phyloP scores from a whole-genome alignment of 2,888 invertebrate species.

The Allophyes oxyacanthae region DNA sequence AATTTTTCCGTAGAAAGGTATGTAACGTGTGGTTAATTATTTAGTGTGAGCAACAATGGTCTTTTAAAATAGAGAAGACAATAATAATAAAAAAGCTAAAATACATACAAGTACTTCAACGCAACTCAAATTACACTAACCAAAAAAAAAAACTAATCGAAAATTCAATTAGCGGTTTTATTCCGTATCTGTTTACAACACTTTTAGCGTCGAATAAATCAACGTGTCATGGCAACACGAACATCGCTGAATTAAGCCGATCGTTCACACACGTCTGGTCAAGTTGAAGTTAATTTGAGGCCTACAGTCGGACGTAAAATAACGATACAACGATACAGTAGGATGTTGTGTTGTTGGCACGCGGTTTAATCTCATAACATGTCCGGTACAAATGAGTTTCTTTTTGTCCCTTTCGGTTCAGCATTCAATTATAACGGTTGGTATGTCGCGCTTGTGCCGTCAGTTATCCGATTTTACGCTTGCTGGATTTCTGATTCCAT shows the following conservation, averaged over 20 bases:
- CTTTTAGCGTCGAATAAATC: slow-evolving; percentile 34
- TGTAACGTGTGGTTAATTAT: no score
- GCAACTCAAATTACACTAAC: slow-evolving; percentile 32
- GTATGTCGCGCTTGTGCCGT: slow-evolving; percentile 37
- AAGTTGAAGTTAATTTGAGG: slow-evolving; percentile 46
- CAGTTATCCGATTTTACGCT: slow-evolving; percentile 16
- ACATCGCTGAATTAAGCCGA: slow-evolving; percentile 15
- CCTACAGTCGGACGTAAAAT: slow-evolving; percentile 21
- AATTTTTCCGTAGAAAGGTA: no score
- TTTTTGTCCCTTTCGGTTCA: slow-evolving; percentile 67
- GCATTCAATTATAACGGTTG: slow-evolving; percentile 67
- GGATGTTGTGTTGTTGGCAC: slow-evolving; percentile 20
- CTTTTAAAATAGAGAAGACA: no score
- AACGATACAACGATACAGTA: slow-evolving; percentile 21
- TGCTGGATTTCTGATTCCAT: slow-evolving; percentile 12
- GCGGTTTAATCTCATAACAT: slow-evolving; percentile 68
- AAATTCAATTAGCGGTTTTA: slow-evolving; percentile 40
- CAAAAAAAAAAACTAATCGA: slow-evolving; percentile 26
- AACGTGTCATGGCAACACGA: slow-evolving; percentile 44
- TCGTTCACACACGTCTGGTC: slow-evolving; percentile 24
- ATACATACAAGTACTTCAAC: slow-evolving; percentile 8
- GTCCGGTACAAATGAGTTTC: slow-evolving; percentile 68
- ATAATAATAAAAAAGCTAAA: slow-evolving; percentile 13
- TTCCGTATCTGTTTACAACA: slow-evolving; percentile 31
- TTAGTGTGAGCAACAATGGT: no score